Percentiles rank a stretch among this genome's conserved stretches.
phyloP scores from a whole-genome alignment of 92 coral and sea anemone species.

The Scolanthus callimorphus region DNA sequence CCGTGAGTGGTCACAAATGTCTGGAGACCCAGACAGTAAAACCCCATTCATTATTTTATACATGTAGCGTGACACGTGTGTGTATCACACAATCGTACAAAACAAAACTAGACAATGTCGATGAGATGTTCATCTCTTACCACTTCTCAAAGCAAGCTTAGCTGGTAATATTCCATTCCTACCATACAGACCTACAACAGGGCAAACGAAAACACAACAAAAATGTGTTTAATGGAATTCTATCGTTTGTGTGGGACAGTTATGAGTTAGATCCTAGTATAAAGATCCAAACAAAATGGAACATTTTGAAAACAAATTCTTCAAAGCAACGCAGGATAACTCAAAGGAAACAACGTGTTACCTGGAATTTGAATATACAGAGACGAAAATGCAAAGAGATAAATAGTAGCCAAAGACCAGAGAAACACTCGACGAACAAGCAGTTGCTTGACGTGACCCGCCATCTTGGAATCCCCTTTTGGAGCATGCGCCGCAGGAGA shows the following conservation, averaged over 20 bases:
- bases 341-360: conserved; percentile 13
- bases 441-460: conserved; percentile 57
- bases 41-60: background rate
- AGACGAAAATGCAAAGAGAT: conserved; percentile 84
- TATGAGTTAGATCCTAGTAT: background rate
- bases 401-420: conserved; percentile 75
- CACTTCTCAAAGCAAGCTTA: conserved; percentile 55
- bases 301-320: background rate
- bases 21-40: too few relatives aligned
- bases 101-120: too few relatives aligned
- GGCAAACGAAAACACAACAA: too few relatives aligned
- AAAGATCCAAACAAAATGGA: background rate
- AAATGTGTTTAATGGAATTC: too few relatives aligned
- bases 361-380: conserved; percentile 94
- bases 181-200: conserved; percentile 98
- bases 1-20: too few relatives aligned
- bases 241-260: too few relatives aligned
- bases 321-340: background rate
- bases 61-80: too few relatives aligned
- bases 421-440: conserved; percentile 63
- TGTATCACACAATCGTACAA: too few relatives aligned
- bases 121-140: conserved; percentile 25
- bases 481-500: too few relatives aligned
- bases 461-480: too few relatives aligned
- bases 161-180: conserved; percentile 87